These are phyloP conservation scores for Diadema setosum DNA, from an alignment of 35 echinoderm and acorn worm genomes.

Conservation along the genomic window DNA sequence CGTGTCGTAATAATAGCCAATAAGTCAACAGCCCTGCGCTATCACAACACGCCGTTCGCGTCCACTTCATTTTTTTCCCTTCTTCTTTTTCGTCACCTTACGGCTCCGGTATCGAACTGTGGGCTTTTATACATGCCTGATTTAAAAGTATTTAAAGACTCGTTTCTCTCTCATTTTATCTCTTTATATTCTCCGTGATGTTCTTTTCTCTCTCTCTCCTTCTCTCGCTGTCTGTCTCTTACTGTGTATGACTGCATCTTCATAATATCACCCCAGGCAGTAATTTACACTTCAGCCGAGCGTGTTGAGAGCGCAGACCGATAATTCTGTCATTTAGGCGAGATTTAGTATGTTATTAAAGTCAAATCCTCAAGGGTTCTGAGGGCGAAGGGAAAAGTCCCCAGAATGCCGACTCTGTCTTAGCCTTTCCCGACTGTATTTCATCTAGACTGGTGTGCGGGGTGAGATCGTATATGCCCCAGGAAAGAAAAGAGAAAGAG, in stretches of 20 bases:
- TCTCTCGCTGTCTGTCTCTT: not conserved
- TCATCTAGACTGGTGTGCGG: too few species aligned
- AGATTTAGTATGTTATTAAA: conserved; percentile 21
- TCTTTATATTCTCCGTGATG: not conserved
- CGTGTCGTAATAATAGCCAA: not conserved
- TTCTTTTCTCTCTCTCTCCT: not conserved
- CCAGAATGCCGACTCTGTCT: too few species aligned
- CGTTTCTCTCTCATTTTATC: not conserved
- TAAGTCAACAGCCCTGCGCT: conserved; percentile 1
- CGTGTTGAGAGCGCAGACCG: not conserved
- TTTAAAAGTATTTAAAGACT: conserved; percentile 25
- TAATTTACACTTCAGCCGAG: conserved; percentile 6
- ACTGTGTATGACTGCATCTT: not conserved
- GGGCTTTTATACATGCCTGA: not conserved
- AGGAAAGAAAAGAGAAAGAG: too few species aligned
- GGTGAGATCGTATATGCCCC: too few species aligned
- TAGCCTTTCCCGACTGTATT: too few species aligned
- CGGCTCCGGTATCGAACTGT: not conserved
- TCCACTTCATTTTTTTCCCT: not conserved
- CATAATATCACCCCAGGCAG: conserved; percentile 12
- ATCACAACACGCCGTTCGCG: not conserved
- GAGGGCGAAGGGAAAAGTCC: too few species aligned
- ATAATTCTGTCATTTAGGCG: conserved; percentile 17
- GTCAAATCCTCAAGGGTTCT: not conserved
- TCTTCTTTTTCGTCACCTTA: not conserved